These are phyloP conservation scores for Drosophila greeni DNA, from an alignment of 2,888 invertebrate genomes.

Conservation along the genomic window DNA sequence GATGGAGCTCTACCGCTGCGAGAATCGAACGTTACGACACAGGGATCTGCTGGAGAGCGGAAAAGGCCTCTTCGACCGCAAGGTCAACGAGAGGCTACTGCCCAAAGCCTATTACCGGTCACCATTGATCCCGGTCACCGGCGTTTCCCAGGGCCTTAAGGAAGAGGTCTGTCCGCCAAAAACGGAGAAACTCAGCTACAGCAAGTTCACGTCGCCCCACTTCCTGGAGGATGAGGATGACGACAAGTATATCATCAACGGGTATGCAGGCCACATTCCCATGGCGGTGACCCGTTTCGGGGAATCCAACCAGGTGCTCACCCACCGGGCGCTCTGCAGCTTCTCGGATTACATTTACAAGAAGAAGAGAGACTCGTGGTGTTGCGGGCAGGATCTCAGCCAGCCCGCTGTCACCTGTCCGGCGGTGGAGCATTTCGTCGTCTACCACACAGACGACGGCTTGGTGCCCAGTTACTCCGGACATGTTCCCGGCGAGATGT, in stretches of 20 bases:
- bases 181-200: slow-evolving; percentile 77
- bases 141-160: slow-evolving; percentile 84
- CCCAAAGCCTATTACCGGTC: slow-evolving; percentile 85
- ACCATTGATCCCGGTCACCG: slow-evolving; percentile 84
- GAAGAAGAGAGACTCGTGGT: slow-evolving; percentile 87
- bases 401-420: slow-evolving; percentile 69
- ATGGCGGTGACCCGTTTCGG: slow-evolving; percentile 76
- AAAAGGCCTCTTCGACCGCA: slow-evolving; percentile 66
- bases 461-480: slow-evolving; percentile 88
- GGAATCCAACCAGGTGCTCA: slow-evolving; percentile 81
- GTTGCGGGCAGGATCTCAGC: slow-evolving; percentile 75
- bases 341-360: slow-evolving; percentile 87
- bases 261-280: slow-evolving; percentile 76
- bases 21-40: slow-evolving; percentile 68
- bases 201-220: slow-evolving; percentile 76
- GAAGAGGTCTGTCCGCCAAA: slow-evolving; percentile 81
- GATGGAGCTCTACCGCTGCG: slow-evolving; percentile 82
- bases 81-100: slow-evolving; percentile 77
- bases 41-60: slow-evolving; percentile 70
- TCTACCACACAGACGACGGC: slow-evolving; percentile 87
- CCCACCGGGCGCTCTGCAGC: slow-evolving; percentile 86
- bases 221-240: slow-evolving; percentile 74
- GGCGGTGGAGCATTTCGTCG: slow-evolving; percentile 79
- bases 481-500: slow-evolving; percentile 86
- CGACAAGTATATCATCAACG: slow-evolving; percentile 76